Base-by-base conservation (phyloP, 2,888 invertebrate species). In the Metalampra italica region DNA sequence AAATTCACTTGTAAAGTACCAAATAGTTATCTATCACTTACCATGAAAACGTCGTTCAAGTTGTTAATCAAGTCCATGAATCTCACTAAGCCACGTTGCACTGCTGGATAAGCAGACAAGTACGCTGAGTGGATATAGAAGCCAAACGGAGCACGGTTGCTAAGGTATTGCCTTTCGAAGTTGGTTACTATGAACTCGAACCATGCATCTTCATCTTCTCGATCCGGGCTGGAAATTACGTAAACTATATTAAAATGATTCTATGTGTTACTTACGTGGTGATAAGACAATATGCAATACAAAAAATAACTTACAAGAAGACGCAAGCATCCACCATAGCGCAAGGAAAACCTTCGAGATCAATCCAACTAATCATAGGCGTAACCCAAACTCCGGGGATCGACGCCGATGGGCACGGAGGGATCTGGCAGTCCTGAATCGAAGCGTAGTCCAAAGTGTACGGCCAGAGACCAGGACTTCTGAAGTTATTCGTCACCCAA, bases 41-140 rank as follows among this genome's bases (percentile, higher is more conserved):
- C 92, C 69, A 93, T 75, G 59, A 91, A 93, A 0, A 91, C 92
- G 66, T 93, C 93, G 1, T 77, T 66, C 11, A 91, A 62, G 3
- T 64, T 75, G 56, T 82, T 88, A 48, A 93, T 61, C 57, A 92
- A 77, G 43, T 92, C 84, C 45, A 93, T 55, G 64, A 93, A 93
- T 66, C 88, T 82, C 3, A 71, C 65, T 39, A 92, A 87, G 3
- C 92, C 93, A 1, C 75, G 70, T 43, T 86, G 76, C 39, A 91
- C 73, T 36, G 82, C 81, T 2, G 86, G 83, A 47, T 89, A 77
- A 3, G 53, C 36, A 0, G 49, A 1, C 0, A 89, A 48, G 60
- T 93, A 92, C 92, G 93, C 93, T 3, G 93, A 92, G 66, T 94
- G 93, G 39, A 93, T 66, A 67, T 90, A 93, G 60, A 93, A 88